Evolutionary conservation across 2,113 vertebrate species (phyloP).

Genomic region (Centropristis striata): DNA sequence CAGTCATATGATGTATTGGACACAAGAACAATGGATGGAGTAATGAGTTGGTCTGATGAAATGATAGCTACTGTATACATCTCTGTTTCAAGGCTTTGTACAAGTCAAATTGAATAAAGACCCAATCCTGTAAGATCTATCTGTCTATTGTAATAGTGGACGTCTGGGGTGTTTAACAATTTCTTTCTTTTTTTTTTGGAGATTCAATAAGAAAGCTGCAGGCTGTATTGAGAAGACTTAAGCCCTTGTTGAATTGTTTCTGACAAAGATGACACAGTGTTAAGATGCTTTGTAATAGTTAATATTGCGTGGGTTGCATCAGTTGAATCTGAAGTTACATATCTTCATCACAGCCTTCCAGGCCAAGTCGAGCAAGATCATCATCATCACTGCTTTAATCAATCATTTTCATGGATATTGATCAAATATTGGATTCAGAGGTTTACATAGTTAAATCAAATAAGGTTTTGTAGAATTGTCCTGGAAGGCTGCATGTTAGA

Average conservation of each 20-base stretch:
- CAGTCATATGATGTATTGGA: constrained; percentile 11
- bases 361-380: constrained; percentile 54
- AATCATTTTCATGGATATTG: not conserved
- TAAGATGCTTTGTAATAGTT: constrained; percentile 57
- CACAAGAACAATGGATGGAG: constrained; percentile 64
- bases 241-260: constrained; percentile 41
- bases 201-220: constrained; percentile 26
- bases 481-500: constrained; percentile 74
- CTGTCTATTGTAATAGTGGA: constrained; percentile 15
- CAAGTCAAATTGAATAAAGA: constrained; percentile 27
- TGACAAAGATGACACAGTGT: constrained; percentile 80
- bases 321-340: constrained; percentile 44
- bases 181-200: not conserved
- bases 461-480: constrained; percentile 41
- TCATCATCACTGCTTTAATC: constrained; percentile 6
- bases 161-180: constrained; percentile 10
- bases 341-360: constrained; percentile 77
- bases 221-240: constrained; percentile 15
- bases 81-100: constrained; percentile 76
- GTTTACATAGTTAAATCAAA: constrained; percentile 5
- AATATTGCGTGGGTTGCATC: constrained; percentile 46
- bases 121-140: constrained; percentile 7
- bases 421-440: constrained; percentile 10
- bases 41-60: constrained; percentile 57
- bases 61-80: constrained; percentile 85